phyloP scores from a whole-genome alignment of 2,113 vertebrate genomes.

The Hippocampus guttulatus region DNA sequence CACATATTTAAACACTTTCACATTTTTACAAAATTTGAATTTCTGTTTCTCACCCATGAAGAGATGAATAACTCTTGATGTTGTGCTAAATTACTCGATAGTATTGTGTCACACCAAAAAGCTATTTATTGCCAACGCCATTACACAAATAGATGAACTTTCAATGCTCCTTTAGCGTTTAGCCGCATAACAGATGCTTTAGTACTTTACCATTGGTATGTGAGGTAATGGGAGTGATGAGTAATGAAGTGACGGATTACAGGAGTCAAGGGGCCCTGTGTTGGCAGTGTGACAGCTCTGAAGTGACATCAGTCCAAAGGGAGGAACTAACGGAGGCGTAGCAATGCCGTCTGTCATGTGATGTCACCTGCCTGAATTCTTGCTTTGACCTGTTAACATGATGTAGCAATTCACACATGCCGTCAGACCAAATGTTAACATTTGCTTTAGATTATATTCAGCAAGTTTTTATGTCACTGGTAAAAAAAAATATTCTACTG shows the following conservation, averaged over 20 bases:
- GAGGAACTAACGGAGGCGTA: conserved; percentile 14
- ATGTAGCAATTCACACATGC: not conserved
- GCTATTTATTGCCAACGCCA: not conserved
- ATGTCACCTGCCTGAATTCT: conserved; percentile 1
- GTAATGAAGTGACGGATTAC: conserved; percentile 39
- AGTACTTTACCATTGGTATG: conserved; percentile 13
- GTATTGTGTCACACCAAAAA: not conserved
- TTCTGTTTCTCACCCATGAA: not conserved
- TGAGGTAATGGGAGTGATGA: conserved; percentile 47
- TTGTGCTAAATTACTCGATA: not conserved
- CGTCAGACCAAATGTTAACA: conserved; percentile 31
- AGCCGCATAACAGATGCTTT: conserved; percentile 9
- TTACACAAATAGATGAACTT: conserved; percentile 1
- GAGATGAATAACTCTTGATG: too few species aligned
- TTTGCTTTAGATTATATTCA: conserved; percentile 46
- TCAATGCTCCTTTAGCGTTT: not conserved
- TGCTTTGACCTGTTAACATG: not conserved
- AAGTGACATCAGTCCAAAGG: conserved; percentile 33
- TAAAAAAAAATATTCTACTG: conserved; percentile 29
- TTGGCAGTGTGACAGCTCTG: conserved; percentile 27
- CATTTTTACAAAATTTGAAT: not conserved
- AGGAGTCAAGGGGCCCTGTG: conserved; percentile 12
- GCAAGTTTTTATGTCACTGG: conserved; percentile 42
- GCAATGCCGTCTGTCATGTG: conserved; percentile 5
- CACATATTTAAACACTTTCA: not conserved